Conservation (phyloP, 2,113 vertebrate genomes). For the Carlito syrichta region DNA sequence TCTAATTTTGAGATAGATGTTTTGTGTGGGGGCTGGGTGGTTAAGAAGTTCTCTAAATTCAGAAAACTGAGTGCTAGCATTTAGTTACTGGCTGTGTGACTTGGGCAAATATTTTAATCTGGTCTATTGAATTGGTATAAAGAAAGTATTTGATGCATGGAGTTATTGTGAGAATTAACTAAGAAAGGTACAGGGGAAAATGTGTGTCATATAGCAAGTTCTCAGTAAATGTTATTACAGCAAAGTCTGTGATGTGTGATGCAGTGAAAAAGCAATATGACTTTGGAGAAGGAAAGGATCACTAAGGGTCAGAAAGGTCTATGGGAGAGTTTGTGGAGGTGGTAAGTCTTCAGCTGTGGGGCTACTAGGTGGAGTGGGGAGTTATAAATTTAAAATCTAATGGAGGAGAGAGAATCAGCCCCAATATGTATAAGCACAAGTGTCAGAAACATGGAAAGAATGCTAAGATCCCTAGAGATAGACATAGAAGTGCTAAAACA, state of each 20-base stretch:
- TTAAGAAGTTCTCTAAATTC: neutral
- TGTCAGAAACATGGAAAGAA: constrained; percentile 66
- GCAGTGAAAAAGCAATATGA: neutral
- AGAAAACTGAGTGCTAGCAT: neutral
- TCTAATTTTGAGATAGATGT: neutral
- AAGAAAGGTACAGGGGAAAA: neutral
- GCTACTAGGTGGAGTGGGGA: constrained; percentile 22
- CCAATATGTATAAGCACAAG: constrained; percentile 14
- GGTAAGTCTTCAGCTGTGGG: constrained; percentile 35
- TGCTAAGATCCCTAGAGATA: constrained; percentile 41
- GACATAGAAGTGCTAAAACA: constrained; percentile 49
- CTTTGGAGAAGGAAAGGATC: neutral
- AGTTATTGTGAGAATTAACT: neutral
- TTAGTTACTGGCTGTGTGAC: neutral
- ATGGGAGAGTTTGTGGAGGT: neutral
- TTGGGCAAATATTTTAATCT: neutral
- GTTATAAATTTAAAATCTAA: constrained; percentile 68
- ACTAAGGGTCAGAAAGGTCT: neutral
- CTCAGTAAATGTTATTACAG: constrained; percentile 13
- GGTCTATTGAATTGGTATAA: neutral
- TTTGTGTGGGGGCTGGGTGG: too few species aligned
- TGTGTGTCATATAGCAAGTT: neutral
- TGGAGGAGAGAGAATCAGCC: constrained; percentile 30
- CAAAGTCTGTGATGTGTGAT: neutral
- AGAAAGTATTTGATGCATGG: neutral